A percentile compares a stretch with the other conserved stretches of the same genome.
These are phyloP conservation scores for Pipra filicauda DNA, from an alignment of 2,113 vertebrate genomes.

Conservation along the genomic window DNA sequence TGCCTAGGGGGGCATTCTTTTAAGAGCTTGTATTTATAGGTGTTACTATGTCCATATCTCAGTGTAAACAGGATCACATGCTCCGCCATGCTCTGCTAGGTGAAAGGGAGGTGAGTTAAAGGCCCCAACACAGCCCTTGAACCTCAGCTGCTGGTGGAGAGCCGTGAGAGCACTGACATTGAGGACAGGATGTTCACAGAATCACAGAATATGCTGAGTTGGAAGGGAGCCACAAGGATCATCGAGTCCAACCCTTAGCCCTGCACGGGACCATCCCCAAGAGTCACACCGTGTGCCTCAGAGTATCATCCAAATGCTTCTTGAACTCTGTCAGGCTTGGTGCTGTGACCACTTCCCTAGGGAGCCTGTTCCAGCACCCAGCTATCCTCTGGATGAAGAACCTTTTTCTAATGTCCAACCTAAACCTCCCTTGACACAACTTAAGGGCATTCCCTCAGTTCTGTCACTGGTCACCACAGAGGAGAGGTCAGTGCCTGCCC, in stretches of 20 bases:
- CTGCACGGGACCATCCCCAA: not conserved
- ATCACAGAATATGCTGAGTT: not conserved
- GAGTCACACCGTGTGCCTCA: not conserved
- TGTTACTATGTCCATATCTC: not conserved
- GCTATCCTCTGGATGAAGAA: not conserved
- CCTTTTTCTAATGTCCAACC: not conserved
- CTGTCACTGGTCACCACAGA: not conserved
- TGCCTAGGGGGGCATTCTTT: constrained; percentile 14
- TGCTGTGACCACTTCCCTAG: not conserved
- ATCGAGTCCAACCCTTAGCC: not conserved
- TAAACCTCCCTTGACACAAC: not conserved
- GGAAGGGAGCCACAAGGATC: not conserved
- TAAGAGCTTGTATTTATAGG: not conserved
- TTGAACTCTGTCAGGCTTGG: not conserved
- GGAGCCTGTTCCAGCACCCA: not conserved
- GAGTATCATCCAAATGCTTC: not conserved
- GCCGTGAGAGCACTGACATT: accelerated
- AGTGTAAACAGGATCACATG: not conserved
- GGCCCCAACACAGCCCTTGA: not conserved
- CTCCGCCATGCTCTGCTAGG: not conserved
- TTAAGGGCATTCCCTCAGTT: not conserved
- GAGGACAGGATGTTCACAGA: not conserved
- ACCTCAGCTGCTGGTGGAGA: not conserved
- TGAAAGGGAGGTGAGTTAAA: not conserved
- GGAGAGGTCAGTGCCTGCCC: not conserved